Conservation (phyloP, 2,888 invertebrate genomes). For the Nycteola revayana region DNA sequence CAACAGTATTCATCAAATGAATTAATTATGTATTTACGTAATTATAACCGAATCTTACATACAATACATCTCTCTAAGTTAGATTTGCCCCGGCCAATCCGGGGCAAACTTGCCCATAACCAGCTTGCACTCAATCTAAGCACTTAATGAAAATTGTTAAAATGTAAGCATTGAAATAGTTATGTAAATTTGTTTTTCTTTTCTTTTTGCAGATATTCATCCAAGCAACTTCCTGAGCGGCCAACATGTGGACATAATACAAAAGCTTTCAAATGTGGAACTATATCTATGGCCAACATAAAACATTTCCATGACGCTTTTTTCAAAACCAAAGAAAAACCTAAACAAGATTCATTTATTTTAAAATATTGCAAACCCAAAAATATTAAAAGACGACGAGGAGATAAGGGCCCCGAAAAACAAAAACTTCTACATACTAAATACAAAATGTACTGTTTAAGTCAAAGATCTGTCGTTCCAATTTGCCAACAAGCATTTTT, state of each 20-base stretch:
- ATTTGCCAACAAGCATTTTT: conserved; percentile 10
- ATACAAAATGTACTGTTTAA: conserved; percentile 8
- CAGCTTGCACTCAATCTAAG: too few species aligned
- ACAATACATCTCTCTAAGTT: too few species aligned
- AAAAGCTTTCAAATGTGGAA: conserved; percentile 5
- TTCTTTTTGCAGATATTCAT: conserved; percentile 10
- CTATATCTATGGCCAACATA: conserved; percentile 7
- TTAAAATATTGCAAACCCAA: conserved; percentile 10
- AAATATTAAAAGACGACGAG: conserved; percentile 5
- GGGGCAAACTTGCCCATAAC: too few species aligned
- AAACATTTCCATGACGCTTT: conserved; percentile 8
- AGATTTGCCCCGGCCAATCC: too few species aligned
- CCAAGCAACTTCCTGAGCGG: conserved; percentile 3
- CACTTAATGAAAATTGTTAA: too few species aligned
- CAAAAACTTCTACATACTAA: conserved; percentile 5
- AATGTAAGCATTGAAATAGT: too few species aligned
- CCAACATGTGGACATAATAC: conserved; percentile 7
- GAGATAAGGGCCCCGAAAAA: conserved; percentile 6
- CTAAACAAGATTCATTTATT: conserved; percentile 10
- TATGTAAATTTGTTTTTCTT: too few species aligned
- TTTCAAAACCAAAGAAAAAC: conserved; percentile 6
- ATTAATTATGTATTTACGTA: too few species aligned
- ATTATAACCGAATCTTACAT: too few species aligned
- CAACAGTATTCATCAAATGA: too few species aligned
- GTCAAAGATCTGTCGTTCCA: not conserved